Percentiles rank a stretch among this genome's conserved stretches.
Conservation (phyloP, 1,140 invertebrate genomes). For the Orussus abietinus region DNA sequence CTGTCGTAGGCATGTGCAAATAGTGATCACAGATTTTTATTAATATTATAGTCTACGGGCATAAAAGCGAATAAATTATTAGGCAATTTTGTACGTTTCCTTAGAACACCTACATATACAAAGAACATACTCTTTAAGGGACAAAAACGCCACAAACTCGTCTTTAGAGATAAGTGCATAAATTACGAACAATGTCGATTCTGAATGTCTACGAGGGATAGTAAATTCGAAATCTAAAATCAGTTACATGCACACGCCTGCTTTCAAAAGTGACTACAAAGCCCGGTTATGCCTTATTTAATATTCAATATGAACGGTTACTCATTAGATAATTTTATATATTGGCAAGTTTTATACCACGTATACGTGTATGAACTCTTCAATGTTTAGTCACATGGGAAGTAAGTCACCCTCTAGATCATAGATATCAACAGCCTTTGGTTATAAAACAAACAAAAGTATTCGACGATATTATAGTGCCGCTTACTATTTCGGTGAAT, state of each 20-base stretch:
- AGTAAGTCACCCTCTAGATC: constrained; percentile 18
- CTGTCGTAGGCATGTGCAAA: constrained; percentile 10
- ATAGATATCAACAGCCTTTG: constrained; percentile 30
- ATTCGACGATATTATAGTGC: constrained; percentile 27
- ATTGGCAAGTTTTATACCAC: constrained; percentile 17
- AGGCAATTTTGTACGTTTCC: too few species aligned
- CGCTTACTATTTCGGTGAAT: constrained; percentile 21
- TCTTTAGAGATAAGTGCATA: too few species aligned
- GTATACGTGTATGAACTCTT: neutral
- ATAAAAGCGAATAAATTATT: too few species aligned
- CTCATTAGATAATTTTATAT: constrained; percentile 2
- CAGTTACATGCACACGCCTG: neutral
- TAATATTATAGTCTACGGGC: too few species aligned
- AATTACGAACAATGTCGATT: too few species aligned
- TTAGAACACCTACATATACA: too few species aligned
- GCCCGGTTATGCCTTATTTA: neutral
- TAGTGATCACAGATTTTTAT: constrained; percentile 16
- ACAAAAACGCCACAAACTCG: too few species aligned
- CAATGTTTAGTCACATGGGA: neutral
- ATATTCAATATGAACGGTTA: neutral
- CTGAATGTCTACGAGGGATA: neutral
- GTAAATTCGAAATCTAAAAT: constrained; percentile 13
- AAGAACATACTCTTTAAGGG: too few species aligned
- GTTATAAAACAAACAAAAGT: constrained; percentile 30
- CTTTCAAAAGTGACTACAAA: neutral